Percentiles rank a stretch among this genome's conserved stretches.
phyloP scores from a whole-genome alignment of 2,888 invertebrate species.

The Aphidoletes aphidimyza region DNA sequence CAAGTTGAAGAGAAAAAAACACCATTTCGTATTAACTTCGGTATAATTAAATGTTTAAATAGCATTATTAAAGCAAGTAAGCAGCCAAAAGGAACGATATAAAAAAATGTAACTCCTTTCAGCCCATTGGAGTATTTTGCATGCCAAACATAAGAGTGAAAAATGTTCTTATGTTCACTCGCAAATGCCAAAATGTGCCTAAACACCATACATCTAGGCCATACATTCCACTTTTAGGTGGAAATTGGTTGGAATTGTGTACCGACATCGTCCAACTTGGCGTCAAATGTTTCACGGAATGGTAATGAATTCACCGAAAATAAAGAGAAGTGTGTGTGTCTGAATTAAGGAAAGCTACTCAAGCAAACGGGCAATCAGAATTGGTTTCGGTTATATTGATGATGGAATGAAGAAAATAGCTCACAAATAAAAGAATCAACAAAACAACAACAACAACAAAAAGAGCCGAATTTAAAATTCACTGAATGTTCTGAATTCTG shows the following conservation, averaged over 20 bases:
- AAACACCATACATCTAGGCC: too few species aligned
- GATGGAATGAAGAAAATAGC: not conserved
- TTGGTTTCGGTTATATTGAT: too few species aligned
- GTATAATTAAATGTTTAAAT: conserved; percentile 52
- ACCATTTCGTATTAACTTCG: conserved; percentile 19
- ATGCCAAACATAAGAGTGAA: too few species aligned
- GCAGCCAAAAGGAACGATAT: not conserved
- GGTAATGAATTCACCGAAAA: not conserved
- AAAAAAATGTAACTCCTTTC: not conserved
- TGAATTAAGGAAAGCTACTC: not conserved
- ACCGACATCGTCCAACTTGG: not conserved
- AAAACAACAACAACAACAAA: too few species aligned
- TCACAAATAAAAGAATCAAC: not conserved
- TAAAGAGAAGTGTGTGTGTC: not conserved
- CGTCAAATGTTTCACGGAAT: not conserved
- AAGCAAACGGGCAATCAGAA: not conserved
- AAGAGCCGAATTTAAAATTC: not conserved
- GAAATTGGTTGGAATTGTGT: not conserved
- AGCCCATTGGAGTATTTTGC: too few species aligned
- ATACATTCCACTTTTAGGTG: too few species aligned
- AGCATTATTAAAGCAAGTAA: conserved; percentile 8
- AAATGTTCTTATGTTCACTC: not conserved
- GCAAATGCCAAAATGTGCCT: not conserved
- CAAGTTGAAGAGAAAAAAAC: not conserved
- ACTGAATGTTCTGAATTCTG: not conserved